Conservation (phyloP, 2,113 vertebrate species). For the Girardinichthys multiradiatus region DNA sequence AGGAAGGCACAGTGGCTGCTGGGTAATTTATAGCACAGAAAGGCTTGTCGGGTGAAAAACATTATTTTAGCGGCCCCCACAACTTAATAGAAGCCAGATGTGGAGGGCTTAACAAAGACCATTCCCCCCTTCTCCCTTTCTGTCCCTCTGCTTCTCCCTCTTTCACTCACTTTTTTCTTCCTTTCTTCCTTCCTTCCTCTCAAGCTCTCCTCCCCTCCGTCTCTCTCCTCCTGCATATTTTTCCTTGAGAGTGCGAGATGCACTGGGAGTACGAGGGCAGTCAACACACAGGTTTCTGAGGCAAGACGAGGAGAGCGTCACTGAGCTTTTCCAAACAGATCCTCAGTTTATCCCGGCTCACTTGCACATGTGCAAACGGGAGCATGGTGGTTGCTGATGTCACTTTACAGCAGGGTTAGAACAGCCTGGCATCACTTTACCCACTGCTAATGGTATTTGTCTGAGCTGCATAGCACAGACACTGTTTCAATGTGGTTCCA, state of each 20-base stretch:
- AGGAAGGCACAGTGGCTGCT: conserved; percentile 81
- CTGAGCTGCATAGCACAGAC: not conserved
- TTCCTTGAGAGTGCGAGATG: conserved; percentile 66
- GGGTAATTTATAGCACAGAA: conserved; percentile 86
- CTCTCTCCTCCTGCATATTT: conserved; percentile 67
- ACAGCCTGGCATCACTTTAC: conserved; percentile 53
- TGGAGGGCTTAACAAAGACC: conserved; percentile 81
- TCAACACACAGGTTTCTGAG: conserved; percentile 74
- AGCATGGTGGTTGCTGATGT: conserved; percentile 62
- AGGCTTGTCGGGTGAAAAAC: conserved; percentile 87
- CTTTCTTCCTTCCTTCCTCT: conserved; percentile 17
- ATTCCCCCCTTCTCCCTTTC: conserved; percentile 53
- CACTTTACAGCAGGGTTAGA: conserved; percentile 57
- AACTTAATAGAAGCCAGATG: conserved; percentile 86
- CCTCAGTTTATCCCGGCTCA: conserved; percentile 37
- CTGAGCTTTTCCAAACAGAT: conserved; percentile 61
- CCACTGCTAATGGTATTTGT: conserved; percentile 13
- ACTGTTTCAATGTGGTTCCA: conserved; percentile 41
- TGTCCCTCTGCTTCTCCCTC: conserved; percentile 36
- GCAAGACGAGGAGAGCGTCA: conserved; percentile 50
- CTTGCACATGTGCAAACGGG: conserved; percentile 47
- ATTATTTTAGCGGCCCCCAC: conserved; percentile 86
- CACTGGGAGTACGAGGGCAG: conserved; percentile 64
- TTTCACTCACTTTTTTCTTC: conserved; percentile 26
- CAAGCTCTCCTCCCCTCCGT: conserved; percentile 52